Conservation (phyloP, 2,888 invertebrate genomes). For the Kuschelorhynchus macadamiae region DNA sequence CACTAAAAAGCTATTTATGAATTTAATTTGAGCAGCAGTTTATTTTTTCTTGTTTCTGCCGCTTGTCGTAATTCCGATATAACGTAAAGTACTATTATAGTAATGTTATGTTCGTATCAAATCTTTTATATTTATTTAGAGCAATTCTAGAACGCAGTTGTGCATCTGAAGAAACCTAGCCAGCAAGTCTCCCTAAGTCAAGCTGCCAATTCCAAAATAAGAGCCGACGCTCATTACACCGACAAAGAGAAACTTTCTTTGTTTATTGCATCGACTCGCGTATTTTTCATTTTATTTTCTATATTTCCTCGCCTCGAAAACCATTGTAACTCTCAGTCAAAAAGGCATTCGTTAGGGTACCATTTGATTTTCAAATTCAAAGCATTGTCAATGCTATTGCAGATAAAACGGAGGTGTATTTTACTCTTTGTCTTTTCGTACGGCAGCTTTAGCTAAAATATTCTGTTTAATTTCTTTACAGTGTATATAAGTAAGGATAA, state of each 20-base stretch:
- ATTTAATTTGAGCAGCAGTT: no score
- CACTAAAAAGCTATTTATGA: no score
- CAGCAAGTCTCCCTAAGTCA: conserved; percentile 16
- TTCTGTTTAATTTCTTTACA: no score
- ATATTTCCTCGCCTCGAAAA: conserved; percentile 15
- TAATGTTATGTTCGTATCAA: no score
- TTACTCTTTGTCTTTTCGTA: no score
- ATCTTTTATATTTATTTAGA: no score
- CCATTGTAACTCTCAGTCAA: conserved; percentile 6
- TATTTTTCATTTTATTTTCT: conserved; percentile 20
- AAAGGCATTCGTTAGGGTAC: conserved; percentile 14
- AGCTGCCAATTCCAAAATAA: conserved; percentile 15
- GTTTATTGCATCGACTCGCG: conserved; percentile 23
- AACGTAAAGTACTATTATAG: no score
- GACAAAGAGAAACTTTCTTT: conserved; percentile 25
- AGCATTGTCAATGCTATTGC: conserved; percentile 10
- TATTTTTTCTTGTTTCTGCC: no score
- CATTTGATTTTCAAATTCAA: conserved; percentile 21
- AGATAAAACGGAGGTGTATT: neutral
- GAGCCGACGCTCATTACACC: conserved; percentile 22
- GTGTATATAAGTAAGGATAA: no score
- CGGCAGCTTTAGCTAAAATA: no score
- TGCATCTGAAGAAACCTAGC: conserved; percentile 1
- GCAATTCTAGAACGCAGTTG: neutral
- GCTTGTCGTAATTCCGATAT: no score